Conservation (phyloP, 2,113 vertebrate species). For the Chaetodon trifascialis region DNA sequence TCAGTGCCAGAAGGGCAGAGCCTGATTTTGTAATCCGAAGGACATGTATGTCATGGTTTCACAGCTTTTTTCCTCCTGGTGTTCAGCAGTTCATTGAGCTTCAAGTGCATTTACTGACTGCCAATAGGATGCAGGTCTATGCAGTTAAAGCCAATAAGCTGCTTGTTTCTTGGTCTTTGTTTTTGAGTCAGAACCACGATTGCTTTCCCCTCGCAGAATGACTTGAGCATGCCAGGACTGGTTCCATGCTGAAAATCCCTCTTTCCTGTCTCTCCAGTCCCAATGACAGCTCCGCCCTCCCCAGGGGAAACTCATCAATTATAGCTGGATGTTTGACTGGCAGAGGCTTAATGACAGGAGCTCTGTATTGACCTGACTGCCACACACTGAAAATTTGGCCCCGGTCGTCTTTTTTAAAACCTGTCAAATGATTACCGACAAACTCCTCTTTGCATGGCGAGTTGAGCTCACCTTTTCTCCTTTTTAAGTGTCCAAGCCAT, state of each 20-base stretch:
- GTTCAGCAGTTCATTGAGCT: conserved; percentile 50
- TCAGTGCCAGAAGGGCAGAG: conserved; percentile 3
- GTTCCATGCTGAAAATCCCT: conserved; percentile 58
- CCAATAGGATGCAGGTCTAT: conserved; percentile 42
- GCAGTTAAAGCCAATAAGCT: conserved; percentile 62
- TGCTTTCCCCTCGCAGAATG: conserved; percentile 41
- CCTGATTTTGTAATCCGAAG: conserved; percentile 22
- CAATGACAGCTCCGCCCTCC: conserved; percentile 73
- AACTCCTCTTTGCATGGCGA: conserved; percentile 34
- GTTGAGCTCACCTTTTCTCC: conserved; percentile 22
- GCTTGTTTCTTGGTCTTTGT: conserved; percentile 61
- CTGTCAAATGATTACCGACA: conserved; percentile 69
- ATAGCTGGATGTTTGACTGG: conserved; percentile 84
- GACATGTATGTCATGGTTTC: conserved; percentile 9
- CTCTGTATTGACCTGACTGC: conserved; percentile 82
- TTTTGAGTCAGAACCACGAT: conserved; percentile 56
- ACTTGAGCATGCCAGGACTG: conserved; percentile 36
- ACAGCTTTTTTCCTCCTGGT: not conserved
- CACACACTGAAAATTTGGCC: conserved; percentile 77
- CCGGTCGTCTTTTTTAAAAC: conserved; percentile 74
- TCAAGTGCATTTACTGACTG: conserved; percentile 38
- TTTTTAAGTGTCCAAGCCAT: conserved; percentile 17
- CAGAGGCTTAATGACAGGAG: conserved; percentile 84
- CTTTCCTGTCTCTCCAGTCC: conserved; percentile 54
- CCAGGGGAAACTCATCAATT: conserved; percentile 84